phyloP scores from a whole-genome alignment of 2,888 invertebrate genomes.

The Acanthosepion pharaonis region DNA sequence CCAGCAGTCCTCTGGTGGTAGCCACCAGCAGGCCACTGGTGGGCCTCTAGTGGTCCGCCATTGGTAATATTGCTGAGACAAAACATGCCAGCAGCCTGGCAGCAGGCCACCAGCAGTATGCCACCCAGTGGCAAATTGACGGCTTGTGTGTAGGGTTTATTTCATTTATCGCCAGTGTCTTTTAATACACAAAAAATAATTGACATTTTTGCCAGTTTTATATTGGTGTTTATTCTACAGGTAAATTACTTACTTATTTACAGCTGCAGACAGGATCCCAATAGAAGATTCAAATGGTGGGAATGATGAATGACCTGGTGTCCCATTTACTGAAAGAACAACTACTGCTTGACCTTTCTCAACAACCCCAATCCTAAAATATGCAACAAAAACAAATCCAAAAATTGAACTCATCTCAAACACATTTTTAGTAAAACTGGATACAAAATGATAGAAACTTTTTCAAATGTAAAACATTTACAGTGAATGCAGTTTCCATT shows the following conservation, averaged over 20 bases:
- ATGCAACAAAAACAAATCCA: background rate
- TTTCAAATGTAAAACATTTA: background rate
- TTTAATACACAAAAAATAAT: too few relatives aligned
- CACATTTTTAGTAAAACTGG: background rate
- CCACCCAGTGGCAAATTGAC: too few relatives aligned
- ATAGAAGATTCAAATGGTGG: conserved; percentile 76
- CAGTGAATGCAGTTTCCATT: background rate
- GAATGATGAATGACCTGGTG: conserved; percentile 77
- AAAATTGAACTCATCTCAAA: background rate
- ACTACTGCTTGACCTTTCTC: conserved; percentile 76
- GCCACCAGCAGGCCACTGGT: too few relatives aligned
- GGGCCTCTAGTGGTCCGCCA: too few relatives aligned
- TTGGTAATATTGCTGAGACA: too few relatives aligned
- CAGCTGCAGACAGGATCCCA: conserved; percentile 75
- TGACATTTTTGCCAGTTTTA: too few relatives aligned
- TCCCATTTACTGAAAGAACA: conserved; percentile 72
- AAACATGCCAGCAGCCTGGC: too few relatives aligned
- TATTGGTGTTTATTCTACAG: too few relatives aligned
- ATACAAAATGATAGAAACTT: background rate
- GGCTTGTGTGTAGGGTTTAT: too few relatives aligned
- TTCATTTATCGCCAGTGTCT: too few relatives aligned
- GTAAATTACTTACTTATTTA: conserved; percentile 67
- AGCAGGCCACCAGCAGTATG: too few relatives aligned
- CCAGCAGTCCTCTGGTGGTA: too few relatives aligned
- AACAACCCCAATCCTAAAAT: conserved; percentile 74